These are phyloP conservation scores for Cephalopachus bancanus DNA, from an alignment of 2,797 vertebrate species.

Conservation along the genomic window DNA sequence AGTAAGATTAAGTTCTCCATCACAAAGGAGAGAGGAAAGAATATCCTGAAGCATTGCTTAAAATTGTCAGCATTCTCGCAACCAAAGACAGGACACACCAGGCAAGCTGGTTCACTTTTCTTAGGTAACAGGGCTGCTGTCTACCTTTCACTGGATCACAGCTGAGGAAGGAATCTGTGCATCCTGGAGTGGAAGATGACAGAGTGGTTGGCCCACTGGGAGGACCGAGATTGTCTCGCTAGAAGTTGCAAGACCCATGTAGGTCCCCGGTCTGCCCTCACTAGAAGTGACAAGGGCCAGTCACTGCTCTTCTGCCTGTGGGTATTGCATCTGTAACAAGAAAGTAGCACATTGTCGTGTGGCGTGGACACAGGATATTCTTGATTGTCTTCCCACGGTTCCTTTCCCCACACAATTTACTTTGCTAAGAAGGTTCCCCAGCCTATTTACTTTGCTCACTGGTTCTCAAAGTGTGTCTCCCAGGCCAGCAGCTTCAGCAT, in stretches of 20 bases:
- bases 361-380: neutral
- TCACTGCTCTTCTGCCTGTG: neutral
- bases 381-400: neutral
- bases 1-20: constrained; percentile 76
- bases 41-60: constrained; percentile 66
- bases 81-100: neutral
- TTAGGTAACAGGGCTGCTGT: neutral
- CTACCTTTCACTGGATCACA: constrained; percentile 9
- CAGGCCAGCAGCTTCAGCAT: neutral
- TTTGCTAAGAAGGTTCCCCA: neutral
- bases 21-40: constrained; percentile 50
- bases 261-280: neutral
- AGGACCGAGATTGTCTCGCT: neutral
- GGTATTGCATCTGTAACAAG: neutral
- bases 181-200: neutral
- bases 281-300: neutral
- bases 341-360: neutral
- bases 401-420: neutral
- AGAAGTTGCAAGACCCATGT: neutral
- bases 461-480: neutral
- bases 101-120: neutral
- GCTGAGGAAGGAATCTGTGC: neutral
- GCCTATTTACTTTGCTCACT: neutral
- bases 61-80: constrained; percentile 64
- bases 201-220: no score